Conservation (phyloP, 2,888 invertebrate genomes). For the Nephrotoma appendiculata region DNA sequence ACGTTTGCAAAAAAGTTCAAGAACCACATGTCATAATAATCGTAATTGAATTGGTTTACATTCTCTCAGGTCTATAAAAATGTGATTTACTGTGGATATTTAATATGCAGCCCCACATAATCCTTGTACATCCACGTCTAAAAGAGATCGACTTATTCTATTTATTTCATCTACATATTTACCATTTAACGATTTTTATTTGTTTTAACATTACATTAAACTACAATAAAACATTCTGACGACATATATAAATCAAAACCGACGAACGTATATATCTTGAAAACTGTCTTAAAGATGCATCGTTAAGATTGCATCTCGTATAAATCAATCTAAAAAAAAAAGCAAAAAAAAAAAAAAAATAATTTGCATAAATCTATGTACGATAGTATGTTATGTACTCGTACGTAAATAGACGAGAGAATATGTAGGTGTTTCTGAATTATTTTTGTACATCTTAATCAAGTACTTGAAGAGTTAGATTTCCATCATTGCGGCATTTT, state of each 20-base stretch:
- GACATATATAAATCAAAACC: background rate
- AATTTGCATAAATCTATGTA: background rate
- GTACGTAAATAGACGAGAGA: background rate
- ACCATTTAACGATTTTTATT: background rate
- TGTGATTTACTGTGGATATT: background rate
- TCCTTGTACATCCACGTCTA: background rate
- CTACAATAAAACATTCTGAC: background rate
- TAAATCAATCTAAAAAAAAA: background rate
- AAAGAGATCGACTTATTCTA: background rate
- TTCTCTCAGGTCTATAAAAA: background rate
- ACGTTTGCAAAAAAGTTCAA: too few species aligned
- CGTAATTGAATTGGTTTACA: background rate
- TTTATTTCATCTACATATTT: background rate
- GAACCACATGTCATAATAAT: background rate
- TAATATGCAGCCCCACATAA: background rate
- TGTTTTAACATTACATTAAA: background rate
- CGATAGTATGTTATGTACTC: background rate
- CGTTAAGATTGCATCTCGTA: background rate
- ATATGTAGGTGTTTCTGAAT: background rate
- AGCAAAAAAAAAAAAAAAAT: background rate
- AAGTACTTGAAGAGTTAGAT: background rate
- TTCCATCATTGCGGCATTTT: background rate
- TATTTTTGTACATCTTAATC: background rate
- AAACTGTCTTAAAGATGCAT: background rate
- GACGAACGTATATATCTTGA: background rate